Evolutionary conservation across 2,888 invertebrate genomes (phyloP), one percentile per base, ranked within the genome.

Genomic region (Deilephila porcellus): DNA sequence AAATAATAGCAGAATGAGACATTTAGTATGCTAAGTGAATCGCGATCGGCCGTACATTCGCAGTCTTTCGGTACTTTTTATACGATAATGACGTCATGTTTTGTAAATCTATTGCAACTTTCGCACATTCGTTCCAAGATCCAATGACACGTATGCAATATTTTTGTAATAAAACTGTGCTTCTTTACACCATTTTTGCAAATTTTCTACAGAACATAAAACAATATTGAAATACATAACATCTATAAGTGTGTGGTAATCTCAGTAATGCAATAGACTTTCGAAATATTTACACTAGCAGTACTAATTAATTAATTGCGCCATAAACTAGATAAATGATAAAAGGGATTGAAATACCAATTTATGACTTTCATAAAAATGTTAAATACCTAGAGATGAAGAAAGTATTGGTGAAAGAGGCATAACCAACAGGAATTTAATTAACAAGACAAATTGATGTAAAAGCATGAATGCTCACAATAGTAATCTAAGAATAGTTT

Each of bases 1-100:
- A 80, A 75, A 78, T 81, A 64, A 81, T 82, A 80, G 75, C 72
- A 74, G 76, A 29, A 62, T 63, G 52, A 52, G 75, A 45, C 17
- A 67, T 14, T 29, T 67, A 25, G 20, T 4, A 67, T 25, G 67
- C 67, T 45, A 37, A 25, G 6, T 52, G 25, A 17, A 64, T 45
- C n/a, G 8, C 17, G 20, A 8, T 45, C 45, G 45, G 45, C 45
- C 14, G 45, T 64, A 37, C 45, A 45, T 63, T 20, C 45, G 17
- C 52, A 67, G 45, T 45, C 25, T 25, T 25, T 25, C 25, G 25
- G 25, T 25, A 25, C 25, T 1, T 25, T 25, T 52, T 67, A 11
- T 52, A 37, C 11, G 20, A 20, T n/a, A n/a, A n/a, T 37, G 45
- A 64, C n/a, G 20, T 64, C 37, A 45, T 45, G 14, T 5, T 45